Percentiles rank a stretch among this genome's conserved stretches.
phyloP scores from a whole-genome alignment of 2,888 invertebrate genomes.

The Myopa tessellatipennis region DNA sequence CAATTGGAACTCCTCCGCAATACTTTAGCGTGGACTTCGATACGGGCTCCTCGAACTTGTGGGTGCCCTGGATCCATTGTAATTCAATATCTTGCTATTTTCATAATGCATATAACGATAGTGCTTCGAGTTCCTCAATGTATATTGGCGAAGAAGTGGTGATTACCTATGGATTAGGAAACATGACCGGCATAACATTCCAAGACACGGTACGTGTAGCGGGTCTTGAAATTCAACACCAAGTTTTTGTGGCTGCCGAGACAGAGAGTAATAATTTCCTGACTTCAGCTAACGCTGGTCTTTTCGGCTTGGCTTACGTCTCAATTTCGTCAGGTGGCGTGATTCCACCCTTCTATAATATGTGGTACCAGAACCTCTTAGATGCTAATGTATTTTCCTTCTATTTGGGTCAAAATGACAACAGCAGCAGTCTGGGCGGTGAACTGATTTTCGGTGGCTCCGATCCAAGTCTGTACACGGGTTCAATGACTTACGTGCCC shows the following conservation, averaged over 20 bases:
- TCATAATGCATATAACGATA: slow-evolving; percentile 95
- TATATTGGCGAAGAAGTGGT: slow-evolving; percentile 89
- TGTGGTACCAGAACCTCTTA: slow-evolving; percentile 81
- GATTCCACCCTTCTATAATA: slow-evolving; percentile 89
- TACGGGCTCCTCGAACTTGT: slow-evolving; percentile 90
- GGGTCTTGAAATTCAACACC: slow-evolving; percentile 76
- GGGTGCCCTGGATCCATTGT: slow-evolving; percentile 98
- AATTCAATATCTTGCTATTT: slow-evolving; percentile 88
- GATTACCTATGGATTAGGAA: slow-evolving; percentile 93
- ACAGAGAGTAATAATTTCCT: slow-evolving; percentile 92
- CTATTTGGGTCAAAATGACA: slow-evolving; percentile 82
- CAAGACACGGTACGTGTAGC: slow-evolving; percentile 75
- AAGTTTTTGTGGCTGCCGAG: slow-evolving; percentile 96
- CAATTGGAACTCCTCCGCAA: slow-evolving; percentile 92
- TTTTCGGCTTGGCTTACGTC: slow-evolving; percentile 90
- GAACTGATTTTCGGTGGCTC: slow-evolving; percentile 72
- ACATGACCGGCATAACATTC: slow-evolving; percentile 93
- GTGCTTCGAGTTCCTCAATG: slow-evolving; percentile 82
- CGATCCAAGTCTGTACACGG: slow-evolving; percentile 86
- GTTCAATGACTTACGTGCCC: slow-evolving; percentile 73
- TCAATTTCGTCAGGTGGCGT: slow-evolving; percentile 90
- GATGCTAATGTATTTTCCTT: slow-evolving; percentile 87
- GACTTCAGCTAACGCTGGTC: slow-evolving; percentile 97
- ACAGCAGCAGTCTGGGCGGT: slow-evolving; percentile 72
- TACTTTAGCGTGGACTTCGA: slow-evolving; percentile 95